Evolutionary conservation across 2,797 vertebrate genomes (phyloP).

Genomic region (Taenioides sp.): DNA sequence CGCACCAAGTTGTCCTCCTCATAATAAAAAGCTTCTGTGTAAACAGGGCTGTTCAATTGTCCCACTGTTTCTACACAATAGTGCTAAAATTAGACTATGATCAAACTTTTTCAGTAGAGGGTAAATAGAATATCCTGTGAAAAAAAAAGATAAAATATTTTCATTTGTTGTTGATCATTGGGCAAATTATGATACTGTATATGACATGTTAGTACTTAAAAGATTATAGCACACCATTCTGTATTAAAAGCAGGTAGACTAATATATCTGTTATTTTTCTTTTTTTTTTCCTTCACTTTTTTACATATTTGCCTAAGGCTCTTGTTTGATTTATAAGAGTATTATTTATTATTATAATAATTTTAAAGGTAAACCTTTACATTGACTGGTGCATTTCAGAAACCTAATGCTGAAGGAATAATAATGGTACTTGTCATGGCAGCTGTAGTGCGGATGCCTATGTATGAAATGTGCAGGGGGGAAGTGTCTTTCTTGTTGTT

Average conservation of each 20-base stretch:
- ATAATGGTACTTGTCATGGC: slow-evolving; percentile 12
- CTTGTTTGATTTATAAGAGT: not conserved
- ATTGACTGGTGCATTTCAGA: not conserved
- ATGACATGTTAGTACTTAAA: not conserved
- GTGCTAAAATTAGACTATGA: slow-evolving; percentile 8
- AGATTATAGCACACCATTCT: not conserved
- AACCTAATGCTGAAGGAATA: not conserved
- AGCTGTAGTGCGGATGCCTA: slow-evolving; percentile 13
- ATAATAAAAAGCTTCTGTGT: slow-evolving; percentile 48
- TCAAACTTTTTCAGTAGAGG: not conserved
- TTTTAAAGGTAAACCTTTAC: not conserved
- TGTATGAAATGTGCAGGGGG: not conserved
- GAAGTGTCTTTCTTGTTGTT: slow-evolving; percentile 28
- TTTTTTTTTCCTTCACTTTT: too few relatives aligned
- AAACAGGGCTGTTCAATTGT: slow-evolving; percentile 37
- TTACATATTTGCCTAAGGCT: not conserved
- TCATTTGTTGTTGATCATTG: not conserved
- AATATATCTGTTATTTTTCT: too few relatives aligned
- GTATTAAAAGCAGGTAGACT: not conserved
- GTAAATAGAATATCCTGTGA: not conserved
- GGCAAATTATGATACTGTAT: not conserved
- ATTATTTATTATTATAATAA: not conserved
- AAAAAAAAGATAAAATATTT: not conserved
- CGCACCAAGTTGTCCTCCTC: slow-evolving; percentile 31
- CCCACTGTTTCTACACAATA: slow-evolving; percentile 30